Conservation (phyloP, 2,113 vertebrate species). For the Varanus salvator region DNA sequence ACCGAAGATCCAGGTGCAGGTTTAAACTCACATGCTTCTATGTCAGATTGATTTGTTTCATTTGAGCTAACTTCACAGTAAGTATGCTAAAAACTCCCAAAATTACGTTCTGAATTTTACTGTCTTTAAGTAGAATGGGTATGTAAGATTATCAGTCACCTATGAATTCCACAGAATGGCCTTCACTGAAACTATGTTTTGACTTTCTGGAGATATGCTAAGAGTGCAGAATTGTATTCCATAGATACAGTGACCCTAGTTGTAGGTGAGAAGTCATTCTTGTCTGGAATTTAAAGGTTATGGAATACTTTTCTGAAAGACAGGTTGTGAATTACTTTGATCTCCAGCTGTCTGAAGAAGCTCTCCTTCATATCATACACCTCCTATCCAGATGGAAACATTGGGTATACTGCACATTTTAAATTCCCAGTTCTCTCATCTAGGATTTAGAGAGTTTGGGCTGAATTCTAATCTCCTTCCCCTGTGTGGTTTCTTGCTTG, state of each 20-base stretch:
- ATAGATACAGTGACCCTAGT: not conserved
- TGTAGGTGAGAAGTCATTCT: conserved; percentile 11
- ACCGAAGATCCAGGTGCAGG: not conserved
- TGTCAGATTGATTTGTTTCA: not conserved
- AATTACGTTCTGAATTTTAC: not conserved
- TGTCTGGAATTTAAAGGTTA: not conserved
- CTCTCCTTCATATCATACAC: not conserved
- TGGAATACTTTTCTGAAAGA: not conserved
- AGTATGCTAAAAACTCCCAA: not conserved
- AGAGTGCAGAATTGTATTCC: fast-evolving
- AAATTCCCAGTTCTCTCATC: conserved; percentile 42
- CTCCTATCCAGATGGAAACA: conserved; percentile 31
- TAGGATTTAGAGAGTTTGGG: not conserved
- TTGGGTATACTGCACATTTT: not conserved
- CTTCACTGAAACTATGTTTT: conserved; percentile 1
- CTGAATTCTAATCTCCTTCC: conserved; percentile 51
- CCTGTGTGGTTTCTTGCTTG: conserved; percentile 33
- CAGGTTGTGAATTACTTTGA: not conserved
- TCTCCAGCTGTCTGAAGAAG: conserved; percentile 36
- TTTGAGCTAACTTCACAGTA: not conserved
- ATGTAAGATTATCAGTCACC: not conserved
- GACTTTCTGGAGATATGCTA: conserved; percentile 9
- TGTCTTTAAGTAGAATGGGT: not conserved
- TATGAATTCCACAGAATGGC: not conserved
- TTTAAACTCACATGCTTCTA: not conserved